phyloP scores from a whole-genome alignment of 2,888 invertebrate species.

The Zygothrica quintamaculata region DNA sequence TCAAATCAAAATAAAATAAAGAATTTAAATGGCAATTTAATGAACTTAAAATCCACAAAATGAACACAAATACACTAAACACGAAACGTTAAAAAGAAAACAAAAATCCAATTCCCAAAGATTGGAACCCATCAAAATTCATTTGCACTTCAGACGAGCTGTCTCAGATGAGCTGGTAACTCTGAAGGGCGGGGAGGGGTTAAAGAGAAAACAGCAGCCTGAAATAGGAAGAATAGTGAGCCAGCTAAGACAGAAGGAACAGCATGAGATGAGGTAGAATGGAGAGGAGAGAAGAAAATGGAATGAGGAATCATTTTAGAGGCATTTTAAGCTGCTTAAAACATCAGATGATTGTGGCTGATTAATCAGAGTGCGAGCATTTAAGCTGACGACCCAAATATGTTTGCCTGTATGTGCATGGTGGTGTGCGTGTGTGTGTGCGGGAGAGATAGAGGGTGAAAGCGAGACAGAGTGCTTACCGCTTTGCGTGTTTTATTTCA shows the following conservation, averaged over 20 bases:
- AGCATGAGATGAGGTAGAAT: no score
- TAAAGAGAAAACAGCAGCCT: conserved; percentile 6
- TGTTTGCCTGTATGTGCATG: not conserved
- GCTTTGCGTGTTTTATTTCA: conserved; percentile 63
- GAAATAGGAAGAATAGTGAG: no score
- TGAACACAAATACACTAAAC: conserved; percentile 47
- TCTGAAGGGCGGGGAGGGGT: not conserved
- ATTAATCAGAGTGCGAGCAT: conserved; percentile 79
- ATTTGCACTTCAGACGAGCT: conserved; percentile 67
- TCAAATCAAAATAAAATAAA: conserved; percentile 66
- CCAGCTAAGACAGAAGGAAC: no score
- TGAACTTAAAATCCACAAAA: conserved; percentile 80
- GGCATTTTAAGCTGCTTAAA: conserved; percentile 78
- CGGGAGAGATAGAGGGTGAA: not conserved
- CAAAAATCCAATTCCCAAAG: conserved; percentile 36
- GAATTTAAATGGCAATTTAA: conserved; percentile 78
- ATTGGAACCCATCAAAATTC: conserved; percentile 77
- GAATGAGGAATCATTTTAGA: conserved; percentile 20
- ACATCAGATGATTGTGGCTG: conserved; percentile 80
- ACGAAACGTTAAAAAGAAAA: no score
- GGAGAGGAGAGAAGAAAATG: no score
- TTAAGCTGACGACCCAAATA: conserved; percentile 58
- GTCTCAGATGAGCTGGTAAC: conserved; percentile 40
- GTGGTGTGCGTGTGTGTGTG: not conserved
- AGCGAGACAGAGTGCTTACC: not conserved